Evolutionary conservation across 2,113 vertebrate species (phyloP).

Genomic region (Laticauda colubrina): DNA sequence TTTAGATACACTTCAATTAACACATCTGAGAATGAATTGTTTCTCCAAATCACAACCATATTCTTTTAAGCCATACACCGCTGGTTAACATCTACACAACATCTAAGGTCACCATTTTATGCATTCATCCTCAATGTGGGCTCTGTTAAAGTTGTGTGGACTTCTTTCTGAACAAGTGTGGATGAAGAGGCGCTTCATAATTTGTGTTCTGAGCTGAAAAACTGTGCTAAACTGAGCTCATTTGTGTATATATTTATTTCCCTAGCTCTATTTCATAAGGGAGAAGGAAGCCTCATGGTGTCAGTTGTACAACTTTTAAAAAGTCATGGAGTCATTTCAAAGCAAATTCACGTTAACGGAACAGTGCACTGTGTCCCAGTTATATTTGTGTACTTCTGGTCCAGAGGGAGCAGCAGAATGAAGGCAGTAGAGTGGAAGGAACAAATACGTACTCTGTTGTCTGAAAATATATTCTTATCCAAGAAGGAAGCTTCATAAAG

Average conservation of each 20-base stretch:
- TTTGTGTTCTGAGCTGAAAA: background rate
- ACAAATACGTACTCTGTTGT: constrained; percentile 35
- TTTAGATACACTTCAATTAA: background rate
- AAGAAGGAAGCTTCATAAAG: constrained; percentile 24
- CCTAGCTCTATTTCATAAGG: background rate
- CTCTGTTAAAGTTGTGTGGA: background rate
- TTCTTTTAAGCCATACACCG: background rate
- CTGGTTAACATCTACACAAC: background rate
- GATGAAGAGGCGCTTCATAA: background rate
- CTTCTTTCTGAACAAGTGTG: background rate
- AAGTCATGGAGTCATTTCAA: background rate
- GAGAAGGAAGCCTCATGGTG: background rate
- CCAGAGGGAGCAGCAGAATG: constrained; percentile 17
- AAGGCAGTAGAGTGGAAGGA: constrained; percentile 49
- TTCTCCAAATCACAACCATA: background rate
- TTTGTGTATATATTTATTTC: background rate
- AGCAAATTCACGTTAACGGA: background rate
- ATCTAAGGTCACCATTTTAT: background rate
- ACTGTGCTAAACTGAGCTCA: background rate
- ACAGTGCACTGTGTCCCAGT: constrained; percentile 9
- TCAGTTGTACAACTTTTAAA: constrained; percentile 22
- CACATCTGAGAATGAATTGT: background rate
- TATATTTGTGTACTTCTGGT: constrained; percentile 37
- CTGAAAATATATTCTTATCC: constrained; percentile 33
- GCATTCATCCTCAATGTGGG: rapidly evolving